Percentiles rank a stretch among this genome's conserved stretches.
Conservation (phyloP, 2,888 invertebrate genomes). For the Calephelis perditalis region DNA sequence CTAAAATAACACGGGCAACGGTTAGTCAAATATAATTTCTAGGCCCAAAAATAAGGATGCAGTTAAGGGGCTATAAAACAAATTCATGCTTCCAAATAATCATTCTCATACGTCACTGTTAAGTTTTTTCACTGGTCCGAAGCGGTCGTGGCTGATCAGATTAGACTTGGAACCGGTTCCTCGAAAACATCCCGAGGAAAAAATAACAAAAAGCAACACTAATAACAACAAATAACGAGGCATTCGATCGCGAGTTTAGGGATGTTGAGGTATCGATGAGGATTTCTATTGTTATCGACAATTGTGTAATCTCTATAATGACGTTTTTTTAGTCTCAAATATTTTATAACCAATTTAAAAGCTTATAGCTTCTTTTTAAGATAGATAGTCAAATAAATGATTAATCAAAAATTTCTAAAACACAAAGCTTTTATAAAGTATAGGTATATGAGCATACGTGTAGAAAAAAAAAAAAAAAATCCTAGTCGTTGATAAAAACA, state of each 20-base stretch:
- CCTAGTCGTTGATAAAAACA: too few relatives aligned
- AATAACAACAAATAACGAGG: conserved; percentile 78
- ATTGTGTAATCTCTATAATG: conserved; percentile 26
- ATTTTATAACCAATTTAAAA: too few relatives aligned
- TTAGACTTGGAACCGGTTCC: conserved; percentile 66
- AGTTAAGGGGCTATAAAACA: conserved; percentile 17
- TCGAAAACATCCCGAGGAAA: conserved; percentile 63
- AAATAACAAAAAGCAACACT: conserved; percentile 59
- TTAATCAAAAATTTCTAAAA: too few relatives aligned
- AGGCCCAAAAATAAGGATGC: neutral
- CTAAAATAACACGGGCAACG: too few relatives aligned
- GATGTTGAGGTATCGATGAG: conserved; percentile 42
- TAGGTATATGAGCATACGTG: too few relatives aligned
- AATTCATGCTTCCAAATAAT: conserved; percentile 28
- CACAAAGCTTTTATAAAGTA: too few relatives aligned
- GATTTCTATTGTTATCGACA: neutral
- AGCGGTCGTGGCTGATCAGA: conserved; percentile 70
- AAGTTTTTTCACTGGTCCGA: conserved; percentile 38
- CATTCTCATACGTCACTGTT: conserved; percentile 38
- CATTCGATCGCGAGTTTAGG: conserved; percentile 43
- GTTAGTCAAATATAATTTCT: neutral
- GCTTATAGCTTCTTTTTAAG: too few relatives aligned
- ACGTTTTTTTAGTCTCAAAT: too few relatives aligned
- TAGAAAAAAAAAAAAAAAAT: too few relatives aligned
- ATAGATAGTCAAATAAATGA: too few relatives aligned